Evolutionary conservation across 92 coral and sea anemone species (phyloP).

Genomic region (Muricea muricata): DNA sequence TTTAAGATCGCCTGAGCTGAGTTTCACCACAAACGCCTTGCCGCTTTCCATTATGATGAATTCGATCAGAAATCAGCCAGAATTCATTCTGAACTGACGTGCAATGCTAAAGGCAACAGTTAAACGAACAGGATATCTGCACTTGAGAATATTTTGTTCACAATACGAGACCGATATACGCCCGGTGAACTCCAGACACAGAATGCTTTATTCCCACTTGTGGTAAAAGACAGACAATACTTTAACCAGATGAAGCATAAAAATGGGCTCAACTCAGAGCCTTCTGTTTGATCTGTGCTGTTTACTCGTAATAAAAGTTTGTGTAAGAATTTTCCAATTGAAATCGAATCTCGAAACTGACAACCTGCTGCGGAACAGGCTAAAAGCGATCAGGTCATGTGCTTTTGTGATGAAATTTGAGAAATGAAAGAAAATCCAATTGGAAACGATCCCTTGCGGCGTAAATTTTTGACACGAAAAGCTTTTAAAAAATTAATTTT

Average conservation of each 20-base stretch:
- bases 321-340: too few relatives aligned
- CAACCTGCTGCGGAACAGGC: not conserved
- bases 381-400: not conserved
- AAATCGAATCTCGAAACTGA: too few relatives aligned
- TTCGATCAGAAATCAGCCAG: not conserved
- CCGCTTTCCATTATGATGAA: slow-evolving; percentile 7
- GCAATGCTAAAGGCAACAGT: too few relatives aligned
- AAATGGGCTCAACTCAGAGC: too few relatives aligned
- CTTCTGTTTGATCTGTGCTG: too few relatives aligned
- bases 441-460: too few relatives aligned
- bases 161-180: not conserved
- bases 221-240: not conserved
- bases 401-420: not conserved
- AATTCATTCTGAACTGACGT: not conserved
- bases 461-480: too few relatives aligned
- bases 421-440: too few relatives aligned
- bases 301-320: too few relatives aligned
- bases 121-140: not conserved
- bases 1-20: not conserved
- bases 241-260: not conserved
- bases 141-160: not conserved
- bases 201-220: not conserved
- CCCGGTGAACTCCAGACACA: not conserved
- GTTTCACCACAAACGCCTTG: slow-evolving; percentile 18
- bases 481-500: too few relatives aligned